Conservation (phyloP, 2,113 vertebrate genomes). For the Austrofundulus limnaeus region DNA sequence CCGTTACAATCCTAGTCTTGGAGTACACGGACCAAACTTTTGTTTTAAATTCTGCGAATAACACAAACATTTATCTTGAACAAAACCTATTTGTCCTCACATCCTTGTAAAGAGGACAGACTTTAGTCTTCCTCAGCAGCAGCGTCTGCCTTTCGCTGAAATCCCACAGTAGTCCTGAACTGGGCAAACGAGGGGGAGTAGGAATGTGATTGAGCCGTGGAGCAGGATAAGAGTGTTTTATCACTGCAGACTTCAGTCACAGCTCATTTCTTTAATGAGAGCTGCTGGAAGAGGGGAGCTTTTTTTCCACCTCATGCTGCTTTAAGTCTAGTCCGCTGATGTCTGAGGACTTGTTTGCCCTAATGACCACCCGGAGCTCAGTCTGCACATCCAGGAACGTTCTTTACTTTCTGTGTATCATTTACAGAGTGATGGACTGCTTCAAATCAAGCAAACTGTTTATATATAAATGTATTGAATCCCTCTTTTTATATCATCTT, state of each 20-base stretch:
- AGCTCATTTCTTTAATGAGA: constrained; percentile 70
- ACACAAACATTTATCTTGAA: too few species aligned
- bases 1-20: too few species aligned
- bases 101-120: too few species aligned
- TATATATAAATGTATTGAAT: neutral
- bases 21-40: too few species aligned
- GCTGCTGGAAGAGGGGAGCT: constrained; percentile 40
- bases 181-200: constrained; percentile 28
- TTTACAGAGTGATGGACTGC: constrained; percentile 4
- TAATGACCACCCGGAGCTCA: constrained; percentile 32
- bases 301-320: constrained; percentile 66
- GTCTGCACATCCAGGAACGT: constrained; percentile 25
- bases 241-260: constrained; percentile 41
- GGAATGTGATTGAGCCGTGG: constrained; percentile 42
- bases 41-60: neutral
- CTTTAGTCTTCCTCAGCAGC: neutral
- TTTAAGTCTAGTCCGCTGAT: constrained; percentile 48
- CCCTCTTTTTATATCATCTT: neutral
- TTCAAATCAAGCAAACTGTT: neutral
- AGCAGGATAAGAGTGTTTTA: constrained; percentile 50
- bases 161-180: constrained; percentile 26
- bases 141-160: constrained; percentile 22
- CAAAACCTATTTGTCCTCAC: too few species aligned
- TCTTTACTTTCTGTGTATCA: constrained; percentile 5
- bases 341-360: constrained; percentile 41